Base-by-base conservation (phyloP, 2,888 invertebrate genomes). In the Melinaea marsaeus region DNA sequence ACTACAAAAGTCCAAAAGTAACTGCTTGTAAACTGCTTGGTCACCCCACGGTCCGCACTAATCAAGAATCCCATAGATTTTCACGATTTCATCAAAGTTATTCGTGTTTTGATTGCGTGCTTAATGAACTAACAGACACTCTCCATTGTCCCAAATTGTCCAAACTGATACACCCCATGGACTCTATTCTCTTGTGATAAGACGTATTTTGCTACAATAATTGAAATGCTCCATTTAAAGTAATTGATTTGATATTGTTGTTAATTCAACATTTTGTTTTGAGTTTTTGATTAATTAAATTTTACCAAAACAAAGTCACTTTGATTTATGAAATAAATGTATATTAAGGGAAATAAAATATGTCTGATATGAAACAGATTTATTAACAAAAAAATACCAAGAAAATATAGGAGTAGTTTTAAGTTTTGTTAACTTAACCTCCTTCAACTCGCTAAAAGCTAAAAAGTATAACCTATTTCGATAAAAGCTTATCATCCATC, bases 71-170 rank as follows among this genome's bases (percentile, higher is more conserved):
- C 78, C 77, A 78, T 79, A 81, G 80, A 81, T 85, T 85, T 82
- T 81, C 84, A 84, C 83, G 80, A 85, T 86, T 88, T 85, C 80
- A 74, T 83, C 84, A 81, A 84, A 85, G 81, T 82, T 82, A 79
- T 83, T 79, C 78, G 77, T 81, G 79, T 81, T 80, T 79, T 80
- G 88, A 88, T 88, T 86, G 86, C 86, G 83, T 86, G 88, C 75
- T 73, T 79, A 82, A 84, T 82, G 81, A 83, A 79, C 75, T 77
- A 72, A 77, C 78, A 74, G 73, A 78, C 76, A 74, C 74, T 74
- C 79, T 60, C 66, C 55, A 57, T 61, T 58, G 71, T 74, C 66
- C 62, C 37, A 63, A 68, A 63, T 67, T 63, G 64, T 65, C 62
- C 37, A 63, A 68, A 63, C 65, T 63, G 64, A 62, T 68, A 65